Evolutionary conservation across 2,888 invertebrate species (phyloP).

Genomic region (Hecatera dysodea): DNA sequence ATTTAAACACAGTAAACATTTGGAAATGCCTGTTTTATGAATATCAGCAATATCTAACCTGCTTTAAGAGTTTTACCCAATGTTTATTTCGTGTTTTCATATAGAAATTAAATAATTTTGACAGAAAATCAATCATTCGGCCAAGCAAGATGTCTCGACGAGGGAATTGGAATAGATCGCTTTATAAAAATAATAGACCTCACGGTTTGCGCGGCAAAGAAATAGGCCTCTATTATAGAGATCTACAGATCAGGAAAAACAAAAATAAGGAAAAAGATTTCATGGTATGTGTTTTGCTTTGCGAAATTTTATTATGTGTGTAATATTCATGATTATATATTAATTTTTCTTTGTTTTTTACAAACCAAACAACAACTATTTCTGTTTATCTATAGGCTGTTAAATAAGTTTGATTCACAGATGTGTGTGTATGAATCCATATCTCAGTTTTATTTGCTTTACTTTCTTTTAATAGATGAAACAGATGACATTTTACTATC

Average conservation of each 20-base stretch:
- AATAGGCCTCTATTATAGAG: constrained; percentile 80
- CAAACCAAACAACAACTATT: background rate
- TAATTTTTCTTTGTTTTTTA: too few species aligned
- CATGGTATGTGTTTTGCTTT: constrained; percentile 31
- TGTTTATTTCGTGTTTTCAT: constrained; percentile 4
- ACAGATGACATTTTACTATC: background rate
- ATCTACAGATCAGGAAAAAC: constrained; percentile 58
- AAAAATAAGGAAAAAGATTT: constrained; percentile 33
- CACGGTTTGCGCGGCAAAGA: constrained; percentile 85
- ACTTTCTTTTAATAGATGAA: background rate
- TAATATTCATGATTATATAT: background rate
- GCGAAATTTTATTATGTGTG: background rate
- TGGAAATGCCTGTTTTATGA: background rate
- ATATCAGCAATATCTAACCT: background rate
- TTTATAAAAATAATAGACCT: constrained; percentile 74
- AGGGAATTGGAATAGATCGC: constrained; percentile 53
- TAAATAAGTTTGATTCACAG: background rate
- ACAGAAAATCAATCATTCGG: constrained; percentile 6
- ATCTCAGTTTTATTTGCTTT: background rate
- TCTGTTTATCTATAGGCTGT: background rate
- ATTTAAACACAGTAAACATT: background rate
- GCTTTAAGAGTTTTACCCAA: background rate
- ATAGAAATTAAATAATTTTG: constrained; percentile 11
- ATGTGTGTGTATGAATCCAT: background rate
- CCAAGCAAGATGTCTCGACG: constrained; percentile 52